A percentile compares a stretch with the other conserved stretches of the same genome.
Evolutionary conservation across 2,797 vertebrate genomes (phyloP).

Genomic region (Jordanella pulchra): DNA sequence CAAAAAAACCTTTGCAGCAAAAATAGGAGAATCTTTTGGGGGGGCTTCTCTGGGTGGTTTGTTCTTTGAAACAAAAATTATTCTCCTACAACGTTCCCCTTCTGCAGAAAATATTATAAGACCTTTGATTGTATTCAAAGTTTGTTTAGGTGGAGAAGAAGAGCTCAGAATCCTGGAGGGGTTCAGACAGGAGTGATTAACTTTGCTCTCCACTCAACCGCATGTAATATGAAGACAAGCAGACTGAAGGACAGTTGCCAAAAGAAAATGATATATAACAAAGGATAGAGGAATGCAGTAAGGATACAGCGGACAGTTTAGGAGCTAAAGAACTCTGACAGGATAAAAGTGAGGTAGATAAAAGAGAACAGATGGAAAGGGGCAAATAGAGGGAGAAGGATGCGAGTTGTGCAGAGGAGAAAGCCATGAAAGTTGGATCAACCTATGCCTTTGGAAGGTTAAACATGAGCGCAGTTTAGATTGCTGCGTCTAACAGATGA

Average conservation of each 20-base stretch:
- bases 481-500: conserved; percentile 45
- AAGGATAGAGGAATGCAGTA: conserved; percentile 44
- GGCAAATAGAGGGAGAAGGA: conserved; percentile 47
- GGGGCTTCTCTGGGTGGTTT: conserved; percentile 42
- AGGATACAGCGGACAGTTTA: conserved; percentile 39
- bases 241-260: conserved; percentile 46
- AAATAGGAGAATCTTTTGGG: conserved; percentile 28
- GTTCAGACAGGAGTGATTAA: conserved; percentile 59
- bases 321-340: conserved; percentile 54
- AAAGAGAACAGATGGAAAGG: conserved; percentile 68
- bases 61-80: conserved; percentile 59
- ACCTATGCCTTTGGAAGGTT: conserved; percentile 63
- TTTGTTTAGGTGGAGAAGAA: conserved; percentile 70
- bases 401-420: conserved; percentile 42
- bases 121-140: conserved; percentile 71
- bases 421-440: conserved; percentile 56
- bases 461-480: conserved; percentile 58
- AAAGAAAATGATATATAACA: conserved; percentile 44
- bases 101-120: conserved; percentile 59
- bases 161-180: conserved; percentile 56
- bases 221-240: conserved; percentile 59
- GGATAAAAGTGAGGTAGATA: conserved; percentile 53
- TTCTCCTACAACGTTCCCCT: conserved; percentile 58
- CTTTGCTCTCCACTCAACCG: conserved; percentile 67
- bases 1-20: conserved; percentile 39